These are phyloP conservation scores for Cheilosia vernalis DNA, from an alignment of 2,888 invertebrate genomes.

Conservation along the genomic window DNA sequence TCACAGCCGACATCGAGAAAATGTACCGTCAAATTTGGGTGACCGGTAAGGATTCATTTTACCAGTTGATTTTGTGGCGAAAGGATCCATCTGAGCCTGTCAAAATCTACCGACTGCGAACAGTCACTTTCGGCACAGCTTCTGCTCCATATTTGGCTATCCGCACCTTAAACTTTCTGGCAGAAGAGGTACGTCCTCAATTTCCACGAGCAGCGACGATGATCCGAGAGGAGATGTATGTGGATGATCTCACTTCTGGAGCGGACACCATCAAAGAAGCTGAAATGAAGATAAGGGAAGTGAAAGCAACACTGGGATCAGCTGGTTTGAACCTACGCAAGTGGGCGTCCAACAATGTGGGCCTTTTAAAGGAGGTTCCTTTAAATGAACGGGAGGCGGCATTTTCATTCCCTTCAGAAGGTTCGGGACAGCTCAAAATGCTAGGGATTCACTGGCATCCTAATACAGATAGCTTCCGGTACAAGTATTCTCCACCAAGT, in stretches of 20 bases:
- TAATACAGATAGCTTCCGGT: neutral
- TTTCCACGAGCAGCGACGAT: neutral
- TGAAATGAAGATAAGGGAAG: neutral
- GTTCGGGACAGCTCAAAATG: conserved; percentile 5
- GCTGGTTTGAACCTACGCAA: conserved; percentile 15
- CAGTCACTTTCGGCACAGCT: conserved; percentile 2
- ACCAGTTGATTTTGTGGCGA: conserved; percentile 7
- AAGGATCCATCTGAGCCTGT: neutral
- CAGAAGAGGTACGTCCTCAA: neutral
- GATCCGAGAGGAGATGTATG: conserved; percentile 13
- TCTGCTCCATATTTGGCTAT: conserved; percentile 26
- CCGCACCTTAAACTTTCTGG: conserved; percentile 5
- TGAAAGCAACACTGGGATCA: neutral
- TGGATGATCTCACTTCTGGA: conserved; percentile 13
- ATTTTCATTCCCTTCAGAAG: conserved; percentile 10
- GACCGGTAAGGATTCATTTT: neutral
- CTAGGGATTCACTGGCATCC: conserved; percentile 29
- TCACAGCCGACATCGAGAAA: conserved; percentile 76
- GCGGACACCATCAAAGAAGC: neutral
- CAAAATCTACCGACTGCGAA: conserved; percentile 11
- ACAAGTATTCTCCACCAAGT: neutral
- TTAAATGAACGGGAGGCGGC: conserved; percentile 13
- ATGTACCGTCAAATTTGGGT: conserved; percentile 14
- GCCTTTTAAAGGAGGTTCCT: neutral
- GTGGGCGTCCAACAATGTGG: conserved; percentile 12